Percentiles rank a stretch among this genome's conserved stretches.
Conservation (phyloP, 1,140 invertebrate genomes). For the Colletes gigas region DNA sequence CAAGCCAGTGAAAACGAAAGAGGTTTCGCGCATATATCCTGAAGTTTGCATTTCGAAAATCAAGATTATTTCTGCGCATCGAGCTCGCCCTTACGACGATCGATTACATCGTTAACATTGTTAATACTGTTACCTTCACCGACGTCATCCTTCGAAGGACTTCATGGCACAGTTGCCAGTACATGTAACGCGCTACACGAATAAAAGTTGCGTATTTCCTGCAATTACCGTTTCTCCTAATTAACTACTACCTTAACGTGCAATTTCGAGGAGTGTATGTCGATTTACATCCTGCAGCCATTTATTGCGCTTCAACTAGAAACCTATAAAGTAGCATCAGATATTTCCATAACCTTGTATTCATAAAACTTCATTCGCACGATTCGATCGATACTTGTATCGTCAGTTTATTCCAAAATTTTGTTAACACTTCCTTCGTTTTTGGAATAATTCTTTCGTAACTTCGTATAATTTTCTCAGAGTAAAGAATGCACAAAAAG, state of each 20-base stretch:
- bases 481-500: too few relatives aligned
- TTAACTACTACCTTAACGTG: slow-evolving; percentile 3
- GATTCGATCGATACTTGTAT: too few relatives aligned
- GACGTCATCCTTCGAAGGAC: slow-evolving; percentile 28
- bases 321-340: neutral
- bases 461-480: too few relatives aligned
- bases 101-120: neutral
- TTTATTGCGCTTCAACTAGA: neutral
- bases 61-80: neutral
- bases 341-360: neutral
- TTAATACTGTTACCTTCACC: slow-evolving; percentile 20
- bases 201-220: slow-evolving; percentile 33
- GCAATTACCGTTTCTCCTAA: slow-evolving; percentile 25
- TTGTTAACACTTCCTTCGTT: too few relatives aligned
- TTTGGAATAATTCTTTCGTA: too few relatives aligned
- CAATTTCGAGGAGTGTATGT: slow-evolving; percentile 17
- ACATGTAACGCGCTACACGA: neutral
- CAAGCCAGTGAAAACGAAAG: neutral
- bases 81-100: neutral
- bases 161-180: slow-evolving; percentile 5
- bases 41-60: neutral
- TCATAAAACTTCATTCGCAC: neutral
- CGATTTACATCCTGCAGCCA: slow-evolving; percentile 44
- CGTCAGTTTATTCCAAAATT: too few relatives aligned
- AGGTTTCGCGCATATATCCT: neutral